A percentile compares a stretch with the other conserved stretches of the same genome.
Conservation (phyloP, 2,888 invertebrate genomes). For the Ernsta delagoae region DNA sequence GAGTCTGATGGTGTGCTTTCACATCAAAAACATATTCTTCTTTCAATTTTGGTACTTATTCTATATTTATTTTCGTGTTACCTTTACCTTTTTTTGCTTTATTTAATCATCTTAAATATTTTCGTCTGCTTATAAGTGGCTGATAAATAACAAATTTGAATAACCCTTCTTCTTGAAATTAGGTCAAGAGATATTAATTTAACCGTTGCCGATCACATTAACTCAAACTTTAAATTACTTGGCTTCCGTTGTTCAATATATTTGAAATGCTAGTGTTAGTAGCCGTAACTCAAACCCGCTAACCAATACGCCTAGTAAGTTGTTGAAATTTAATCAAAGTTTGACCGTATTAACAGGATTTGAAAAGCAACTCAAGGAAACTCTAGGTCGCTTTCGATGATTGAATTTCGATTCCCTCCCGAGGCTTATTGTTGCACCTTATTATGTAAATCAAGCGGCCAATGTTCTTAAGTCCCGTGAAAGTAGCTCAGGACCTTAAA, state of each 20-base stretch:
- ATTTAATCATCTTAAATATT: no score
- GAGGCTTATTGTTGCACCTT: slow-evolving; percentile 9
- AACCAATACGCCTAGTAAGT: slow-evolving; percentile 26
- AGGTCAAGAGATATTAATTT: not conserved
- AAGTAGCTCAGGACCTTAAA: not conserved
- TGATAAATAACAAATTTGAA: no score
- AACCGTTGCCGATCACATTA: not conserved
- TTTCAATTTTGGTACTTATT: no score
- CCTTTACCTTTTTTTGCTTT: no score
- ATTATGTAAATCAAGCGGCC: slow-evolving; percentile 2
- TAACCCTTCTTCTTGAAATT: not conserved
- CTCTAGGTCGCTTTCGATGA: slow-evolving; percentile 15
- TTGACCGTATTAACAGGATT: slow-evolving; percentile 23
- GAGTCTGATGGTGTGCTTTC: no score
- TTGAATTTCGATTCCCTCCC: slow-evolving; percentile 18
- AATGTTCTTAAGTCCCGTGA: not conserved
- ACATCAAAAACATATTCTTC: no score
- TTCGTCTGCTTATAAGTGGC: no score
- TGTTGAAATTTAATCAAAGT: slow-evolving; percentile 34
- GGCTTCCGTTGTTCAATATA: not conserved
- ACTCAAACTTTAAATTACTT: not conserved
- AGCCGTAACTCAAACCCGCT: slow-evolving; percentile 3
- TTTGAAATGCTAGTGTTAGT: not conserved
- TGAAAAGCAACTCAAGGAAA: not conserved
- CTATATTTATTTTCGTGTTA: no score